These are phyloP conservation scores for Sylvia atricapilla DNA, from an alignment of 2,113 vertebrate genomes.

Conservation along the genomic window DNA sequence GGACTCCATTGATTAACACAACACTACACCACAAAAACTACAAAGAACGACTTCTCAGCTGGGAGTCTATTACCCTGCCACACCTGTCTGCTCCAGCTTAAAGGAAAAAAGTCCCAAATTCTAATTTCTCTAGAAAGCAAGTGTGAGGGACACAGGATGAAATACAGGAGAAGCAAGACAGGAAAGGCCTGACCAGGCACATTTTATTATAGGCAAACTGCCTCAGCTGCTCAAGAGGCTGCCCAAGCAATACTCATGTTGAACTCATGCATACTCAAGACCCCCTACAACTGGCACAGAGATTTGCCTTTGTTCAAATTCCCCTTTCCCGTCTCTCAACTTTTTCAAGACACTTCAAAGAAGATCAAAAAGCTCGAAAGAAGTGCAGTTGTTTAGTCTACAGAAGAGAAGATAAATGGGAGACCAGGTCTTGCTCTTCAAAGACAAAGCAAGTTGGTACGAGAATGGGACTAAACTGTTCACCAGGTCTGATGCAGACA, in stretches of 20 bases:
- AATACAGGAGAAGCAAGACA: neutral
- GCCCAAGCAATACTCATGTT: neutral
- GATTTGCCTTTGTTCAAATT: slow-evolving; percentile 3
- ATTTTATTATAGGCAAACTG: neutral
- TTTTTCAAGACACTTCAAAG: slow-evolving; percentile 39
- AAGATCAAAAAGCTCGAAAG: slow-evolving; percentile 39
- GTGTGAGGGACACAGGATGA: neutral
- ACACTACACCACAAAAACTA: neutral
- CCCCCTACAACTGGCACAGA: neutral
- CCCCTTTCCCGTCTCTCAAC: neutral
- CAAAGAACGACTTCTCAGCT: neutral
- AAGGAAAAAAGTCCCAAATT: neutral
- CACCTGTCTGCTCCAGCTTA: neutral
- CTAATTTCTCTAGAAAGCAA: neutral
- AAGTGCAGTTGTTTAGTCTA: slow-evolving; percentile 35
- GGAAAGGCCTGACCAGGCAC: neutral
- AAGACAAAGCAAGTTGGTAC: neutral
- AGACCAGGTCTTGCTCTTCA: neutral
- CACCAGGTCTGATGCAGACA: slow-evolving; percentile 19
- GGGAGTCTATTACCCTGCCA: neutral
- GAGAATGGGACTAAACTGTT: neutral
- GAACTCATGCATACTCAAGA: neutral
- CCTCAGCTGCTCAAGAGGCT: neutral
- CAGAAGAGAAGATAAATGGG: neutral
- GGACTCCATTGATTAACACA: neutral